Conservation (phyloP, 2,888 invertebrate genomes). For the Lapara coniferarum region DNA sequence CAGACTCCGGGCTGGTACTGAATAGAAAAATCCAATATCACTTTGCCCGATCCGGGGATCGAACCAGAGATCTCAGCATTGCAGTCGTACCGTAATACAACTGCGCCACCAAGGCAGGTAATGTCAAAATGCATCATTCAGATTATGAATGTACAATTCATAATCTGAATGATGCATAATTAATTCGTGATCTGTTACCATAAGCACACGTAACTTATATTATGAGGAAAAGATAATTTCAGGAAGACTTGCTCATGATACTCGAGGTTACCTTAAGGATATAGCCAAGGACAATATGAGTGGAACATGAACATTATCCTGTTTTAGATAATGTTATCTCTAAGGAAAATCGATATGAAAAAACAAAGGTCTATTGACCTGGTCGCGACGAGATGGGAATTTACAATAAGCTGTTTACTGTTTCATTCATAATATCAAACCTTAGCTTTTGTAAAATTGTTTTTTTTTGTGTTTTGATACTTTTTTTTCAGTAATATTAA, state of each 20-base stretch:
- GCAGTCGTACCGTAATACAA: too few species aligned
- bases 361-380: conserved; percentile 7
- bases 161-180: not conserved
- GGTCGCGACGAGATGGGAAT: not conserved
- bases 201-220: conserved; percentile 3
- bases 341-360: conserved; percentile 8
- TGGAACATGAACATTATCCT: conserved; percentile 4
- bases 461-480: not conserved
- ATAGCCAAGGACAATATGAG: conserved; percentile 10
- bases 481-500: too few species aligned
- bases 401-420: not conserved
- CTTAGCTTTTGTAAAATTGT: not conserved
- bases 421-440: not conserved
- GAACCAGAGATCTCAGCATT: too few species aligned
- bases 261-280: conserved; percentile 7
- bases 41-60: too few species aligned
- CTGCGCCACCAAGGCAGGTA: too few species aligned
- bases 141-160: too few species aligned
- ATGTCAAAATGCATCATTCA: too few species aligned
- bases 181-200: not conserved
- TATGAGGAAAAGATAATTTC: conserved; percentile 13
- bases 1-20: too few species aligned
- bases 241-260: conserved; percentile 6
- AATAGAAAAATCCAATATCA: too few species aligned
- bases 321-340: conserved; percentile 7